Evolutionary conservation across 2,797 vertebrate genomes (phyloP).

Genomic region (Threskiornis aethiopicus): DNA sequence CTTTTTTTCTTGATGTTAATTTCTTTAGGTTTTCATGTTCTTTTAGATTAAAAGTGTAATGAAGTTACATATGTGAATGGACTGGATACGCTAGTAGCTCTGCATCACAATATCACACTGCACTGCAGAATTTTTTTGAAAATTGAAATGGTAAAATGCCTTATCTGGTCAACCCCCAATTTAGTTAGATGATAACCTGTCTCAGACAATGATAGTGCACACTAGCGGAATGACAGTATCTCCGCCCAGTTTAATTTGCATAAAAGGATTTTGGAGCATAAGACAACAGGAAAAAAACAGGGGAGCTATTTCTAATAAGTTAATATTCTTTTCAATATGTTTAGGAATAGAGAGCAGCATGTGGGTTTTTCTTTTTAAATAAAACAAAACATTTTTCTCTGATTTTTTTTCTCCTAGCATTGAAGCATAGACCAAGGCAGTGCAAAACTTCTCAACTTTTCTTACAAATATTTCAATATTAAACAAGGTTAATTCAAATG

Average conservation of each 20-base stretch:
- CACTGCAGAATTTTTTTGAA: neutral
- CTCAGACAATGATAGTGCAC: neutral
- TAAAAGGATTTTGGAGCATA: neutral
- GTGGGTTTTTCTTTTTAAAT: neutral
- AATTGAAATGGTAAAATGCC: neutral
- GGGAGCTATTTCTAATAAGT: neutral
- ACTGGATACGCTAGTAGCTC: neutral
- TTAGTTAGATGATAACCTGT: neutral
- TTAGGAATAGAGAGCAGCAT: neutral
- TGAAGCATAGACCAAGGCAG: neutral
- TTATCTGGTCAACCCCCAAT: neutral
- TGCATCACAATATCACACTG: neutral
- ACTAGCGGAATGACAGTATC: neutral
- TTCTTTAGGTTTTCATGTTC: neutral
- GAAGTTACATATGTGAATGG: neutral
- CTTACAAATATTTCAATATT: neutral
- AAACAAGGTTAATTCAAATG: neutral
- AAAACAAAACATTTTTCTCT: neutral
- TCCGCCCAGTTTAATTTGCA: neutral
- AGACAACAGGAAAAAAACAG: neutral
- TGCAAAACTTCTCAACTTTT: neutral
- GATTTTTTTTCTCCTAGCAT: neutral
- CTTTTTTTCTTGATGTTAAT: neutral
- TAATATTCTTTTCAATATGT: neutral
- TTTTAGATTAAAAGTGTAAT: neutral